Evolutionary conservation across 2,113 vertebrate genomes (phyloP).

Genomic region (Odontophorus gujanensis): DNA sequence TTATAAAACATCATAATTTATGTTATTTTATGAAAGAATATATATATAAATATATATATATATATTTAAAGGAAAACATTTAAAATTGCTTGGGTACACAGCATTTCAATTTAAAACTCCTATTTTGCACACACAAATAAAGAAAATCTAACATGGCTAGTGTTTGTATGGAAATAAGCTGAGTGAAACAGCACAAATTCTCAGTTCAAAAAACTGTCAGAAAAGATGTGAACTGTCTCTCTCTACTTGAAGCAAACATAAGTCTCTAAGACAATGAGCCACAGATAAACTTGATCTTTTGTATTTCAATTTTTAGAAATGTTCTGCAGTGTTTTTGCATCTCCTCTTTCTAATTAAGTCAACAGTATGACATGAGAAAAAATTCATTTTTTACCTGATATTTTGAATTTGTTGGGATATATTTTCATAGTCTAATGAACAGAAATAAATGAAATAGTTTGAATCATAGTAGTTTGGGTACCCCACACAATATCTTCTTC

Average conservation of each 20-base stretch:
- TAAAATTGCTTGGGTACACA: not conserved
- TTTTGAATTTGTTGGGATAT: not conserved
- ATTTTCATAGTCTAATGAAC: not conserved
- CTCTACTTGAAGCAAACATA: not conserved
- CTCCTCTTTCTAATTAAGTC: not conserved
- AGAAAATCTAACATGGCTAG: not conserved
- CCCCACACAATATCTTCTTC: not conserved
- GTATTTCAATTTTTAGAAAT: not conserved
- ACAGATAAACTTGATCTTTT: not conserved
- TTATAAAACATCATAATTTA: not conserved
- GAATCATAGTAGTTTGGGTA: not conserved
- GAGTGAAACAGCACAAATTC: conserved; percentile 24
- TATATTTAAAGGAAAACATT: not conserved
- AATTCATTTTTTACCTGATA: not conserved
- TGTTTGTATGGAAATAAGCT: not conserved
- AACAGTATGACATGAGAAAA: not conserved
- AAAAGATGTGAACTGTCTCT: not conserved
- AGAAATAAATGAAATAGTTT: not conserved
- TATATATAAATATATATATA: not conserved
- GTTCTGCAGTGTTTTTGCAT: not conserved
- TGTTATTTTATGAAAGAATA: not conserved
- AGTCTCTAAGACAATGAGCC: not conserved
- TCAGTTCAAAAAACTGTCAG: not conserved
- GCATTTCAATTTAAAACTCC: not conserved
- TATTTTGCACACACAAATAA: not conserved